Evolutionary conservation across 2,797 vertebrate genomes (phyloP), one percentile per base, ranked within the genome.

Genomic region (Decapterus maruadsi): DNA sequence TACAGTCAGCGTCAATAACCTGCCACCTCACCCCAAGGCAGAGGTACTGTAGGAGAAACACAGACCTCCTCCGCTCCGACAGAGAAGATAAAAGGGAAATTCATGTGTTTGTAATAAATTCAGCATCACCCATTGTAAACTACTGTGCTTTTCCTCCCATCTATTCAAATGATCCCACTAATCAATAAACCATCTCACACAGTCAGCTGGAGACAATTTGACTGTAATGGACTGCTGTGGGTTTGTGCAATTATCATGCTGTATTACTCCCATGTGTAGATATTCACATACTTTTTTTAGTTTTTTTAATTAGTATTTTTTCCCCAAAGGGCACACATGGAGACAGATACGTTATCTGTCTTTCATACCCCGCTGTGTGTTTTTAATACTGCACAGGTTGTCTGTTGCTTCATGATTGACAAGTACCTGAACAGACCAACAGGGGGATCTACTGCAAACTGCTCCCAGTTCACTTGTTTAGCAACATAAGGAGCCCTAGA

Each of bases 121-220:
- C 29, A 59, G 17, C 64, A 59, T 14, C 4, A 19, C 40, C 40
- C 53, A 0, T 1, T 66, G 14, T 17, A 70, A 69, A 72, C 50
- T 70, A 34, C 20, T 48, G 46, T 29, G 36, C 48, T 72, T 53
- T 69, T 2, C 16, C 40, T 65, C 50, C 12, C n/a, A 36, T 81
- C 10, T 55, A 31, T 67, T 79, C 31, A 73, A 75, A 43, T 16
- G 0, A 60, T 68, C 58, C 72, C n/a, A 62, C 43, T 3, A 51
- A 57, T 67, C 2, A 4, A 63, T 56, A 56, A 68, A 42, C 29
- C 61, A 57, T 67, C 43, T 80, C 60, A 66, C 22, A 51, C 68
- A 54, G 67, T 77, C 70, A 84, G 57, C 54, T 82, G 66, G 72
- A 78, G 59, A 55, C 45, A 53, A 31, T 81, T 67, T 65, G 31